phyloP scores from a whole-genome alignment of 2,797 vertebrate genomes.

The Ctenosaura bakeri region DNA sequence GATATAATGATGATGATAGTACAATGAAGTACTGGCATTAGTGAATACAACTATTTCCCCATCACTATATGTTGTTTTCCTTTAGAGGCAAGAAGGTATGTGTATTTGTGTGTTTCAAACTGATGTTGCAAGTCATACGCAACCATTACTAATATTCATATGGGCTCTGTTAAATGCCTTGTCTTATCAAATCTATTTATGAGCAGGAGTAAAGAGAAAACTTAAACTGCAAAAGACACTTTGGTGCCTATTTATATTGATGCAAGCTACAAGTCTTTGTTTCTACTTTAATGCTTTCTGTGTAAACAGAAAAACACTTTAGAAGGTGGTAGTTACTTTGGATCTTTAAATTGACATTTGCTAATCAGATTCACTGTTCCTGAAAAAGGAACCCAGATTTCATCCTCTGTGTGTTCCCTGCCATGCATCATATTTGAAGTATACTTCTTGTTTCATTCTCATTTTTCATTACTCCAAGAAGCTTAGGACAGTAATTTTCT shows the following conservation, averaged over 20 bases:
- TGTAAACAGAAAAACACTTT: not conserved
- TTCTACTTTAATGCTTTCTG: not conserved
- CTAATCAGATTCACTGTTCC: too few species aligned
- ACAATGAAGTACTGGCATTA: not conserved
- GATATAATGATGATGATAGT: not conserved
- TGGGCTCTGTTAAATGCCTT: not conserved
- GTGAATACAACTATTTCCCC: not conserved
- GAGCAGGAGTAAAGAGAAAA: not conserved
- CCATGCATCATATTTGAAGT: too few species aligned
- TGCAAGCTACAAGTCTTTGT: not conserved
- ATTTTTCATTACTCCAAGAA: too few species aligned
- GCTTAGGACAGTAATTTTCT: too few species aligned
- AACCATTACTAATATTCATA: not conserved
- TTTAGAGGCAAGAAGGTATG: not conserved
- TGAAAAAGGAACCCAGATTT: too few species aligned
- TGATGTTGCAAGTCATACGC: not conserved
- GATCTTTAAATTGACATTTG: too few species aligned
- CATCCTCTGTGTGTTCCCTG: too few species aligned
- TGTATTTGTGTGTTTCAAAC: too few species aligned
- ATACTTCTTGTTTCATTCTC: too few species aligned
- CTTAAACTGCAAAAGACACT: not conserved
- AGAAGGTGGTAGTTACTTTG: not conserved
- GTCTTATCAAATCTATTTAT: not conserved
- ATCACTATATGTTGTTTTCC: conserved; percentile 4
- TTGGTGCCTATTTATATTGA: not conserved